Percentiles rank a stretch among this genome's conserved stretches.
Evolutionary conservation across 2,797 vertebrate genomes (phyloP).

Genomic region (Triplophysa yarkandensis): DNA sequence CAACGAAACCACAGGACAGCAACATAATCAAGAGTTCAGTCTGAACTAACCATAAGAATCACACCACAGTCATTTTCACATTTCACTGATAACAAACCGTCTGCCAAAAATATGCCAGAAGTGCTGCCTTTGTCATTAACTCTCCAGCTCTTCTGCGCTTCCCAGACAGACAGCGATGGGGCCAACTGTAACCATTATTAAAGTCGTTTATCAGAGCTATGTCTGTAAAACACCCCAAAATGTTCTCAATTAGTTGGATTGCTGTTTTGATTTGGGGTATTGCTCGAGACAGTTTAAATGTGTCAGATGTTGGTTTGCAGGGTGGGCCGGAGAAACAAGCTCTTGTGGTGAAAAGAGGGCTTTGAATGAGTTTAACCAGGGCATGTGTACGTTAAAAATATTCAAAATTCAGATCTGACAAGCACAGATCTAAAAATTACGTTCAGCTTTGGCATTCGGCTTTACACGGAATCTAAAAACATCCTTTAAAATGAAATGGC

Average conservation of each 20-base stretch:
- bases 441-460: too few species aligned
- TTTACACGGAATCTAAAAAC: constrained; percentile 11
- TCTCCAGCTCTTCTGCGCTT: constrained; percentile 18
- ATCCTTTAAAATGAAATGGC: constrained; percentile 32
- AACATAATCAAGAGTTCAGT: constrained; percentile 73
- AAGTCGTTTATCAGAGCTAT: constrained; percentile 72
- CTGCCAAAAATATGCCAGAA: constrained; percentile 43
- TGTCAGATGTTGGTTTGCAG: constrained; percentile 23
- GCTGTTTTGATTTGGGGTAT: constrained; percentile 33
- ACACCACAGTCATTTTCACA: constrained; percentile 78
- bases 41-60: constrained; percentile 69
- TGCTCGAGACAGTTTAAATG: constrained; percentile 19
- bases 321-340: constrained; percentile 13
- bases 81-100: constrained; percentile 63
- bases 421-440: not conserved
- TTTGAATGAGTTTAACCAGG: not conserved
- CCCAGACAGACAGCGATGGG: constrained; percentile 40
- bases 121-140: constrained; percentile 43
- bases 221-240: constrained; percentile 64
- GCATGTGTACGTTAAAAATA: not conserved
- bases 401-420: not conserved
- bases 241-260: constrained; percentile 49
- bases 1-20: constrained; percentile 68
- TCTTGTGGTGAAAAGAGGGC: not conserved
- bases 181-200: constrained; percentile 78